These are phyloP conservation scores for Pholis gunnellus DNA, from an alignment of 2,113 vertebrate species.

Conservation along the genomic window DNA sequence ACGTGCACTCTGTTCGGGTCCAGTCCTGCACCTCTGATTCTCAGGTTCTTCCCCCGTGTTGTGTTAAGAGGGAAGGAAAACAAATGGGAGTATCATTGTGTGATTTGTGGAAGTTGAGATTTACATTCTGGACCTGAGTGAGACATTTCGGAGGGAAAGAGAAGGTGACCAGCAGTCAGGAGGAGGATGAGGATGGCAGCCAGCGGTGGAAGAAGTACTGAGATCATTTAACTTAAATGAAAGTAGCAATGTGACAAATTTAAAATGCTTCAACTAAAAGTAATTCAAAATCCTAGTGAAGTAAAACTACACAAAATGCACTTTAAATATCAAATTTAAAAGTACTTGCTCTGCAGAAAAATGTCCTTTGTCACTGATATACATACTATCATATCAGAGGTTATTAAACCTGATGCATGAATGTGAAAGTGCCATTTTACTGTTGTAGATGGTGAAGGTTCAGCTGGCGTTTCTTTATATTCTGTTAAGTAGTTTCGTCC, in stretches of 20 bases:
- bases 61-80: slow-evolving; percentile 77
- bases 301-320: not conserved
- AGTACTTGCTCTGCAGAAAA: not conserved
- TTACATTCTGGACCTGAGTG: slow-evolving; percentile 53
- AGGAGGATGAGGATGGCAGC: slow-evolving; percentile 33
- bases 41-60: slow-evolving; percentile 64
- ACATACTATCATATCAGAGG: not conserved
- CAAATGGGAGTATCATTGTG: slow-evolving; percentile 53
- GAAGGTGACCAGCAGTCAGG: slow-evolving; percentile 40
- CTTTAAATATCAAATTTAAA: not conserved
- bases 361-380: not conserved
- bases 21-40: slow-evolving; percentile 53
- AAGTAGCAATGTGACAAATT: not conserved
- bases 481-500: not conserved
- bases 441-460: not conserved
- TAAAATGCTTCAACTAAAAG: not conserved
- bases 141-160: slow-evolving; percentile 19
- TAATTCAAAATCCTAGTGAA: not conserved
- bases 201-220: not conserved
- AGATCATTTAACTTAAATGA: not conserved
- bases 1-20: slow-evolving; percentile 63
- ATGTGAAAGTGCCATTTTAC: not conserved
- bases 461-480: not conserved
- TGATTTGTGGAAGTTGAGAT: slow-evolving; percentile 74
- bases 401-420: not conserved